A percentile compares a stretch with the other conserved stretches of the same genome.
These are phyloP conservation scores for Ochropacha duplaris DNA, from an alignment of 2,888 invertebrate species.

Conservation along the genomic window DNA sequence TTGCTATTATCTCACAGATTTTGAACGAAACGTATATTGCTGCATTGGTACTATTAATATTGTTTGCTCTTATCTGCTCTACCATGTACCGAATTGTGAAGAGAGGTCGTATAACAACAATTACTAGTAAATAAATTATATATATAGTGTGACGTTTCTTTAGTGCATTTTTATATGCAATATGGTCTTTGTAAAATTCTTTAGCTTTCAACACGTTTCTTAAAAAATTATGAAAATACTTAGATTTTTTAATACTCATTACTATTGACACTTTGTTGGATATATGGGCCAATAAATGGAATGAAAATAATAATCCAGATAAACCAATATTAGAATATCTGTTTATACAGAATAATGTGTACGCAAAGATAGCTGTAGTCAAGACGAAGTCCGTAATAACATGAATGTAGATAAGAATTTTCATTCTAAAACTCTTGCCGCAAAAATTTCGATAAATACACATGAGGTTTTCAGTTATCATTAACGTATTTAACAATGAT, in stretches of 20 bases:
- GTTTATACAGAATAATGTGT: not conserved
- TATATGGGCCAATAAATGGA: not conserved
- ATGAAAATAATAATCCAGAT: not conserved
- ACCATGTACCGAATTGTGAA: not conserved
- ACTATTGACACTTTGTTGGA: not conserved
- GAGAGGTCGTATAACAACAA: not conserved
- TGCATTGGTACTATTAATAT: not conserved
- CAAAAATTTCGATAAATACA: slow-evolving; percentile 1
- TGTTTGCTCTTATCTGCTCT: not conserved
- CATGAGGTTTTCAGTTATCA: not conserved
- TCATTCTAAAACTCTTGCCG: not conserved
- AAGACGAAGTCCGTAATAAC: not conserved
- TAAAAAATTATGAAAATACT: not conserved
- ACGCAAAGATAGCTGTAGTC: not conserved
- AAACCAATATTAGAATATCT: not conserved
- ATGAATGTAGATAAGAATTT: not conserved
- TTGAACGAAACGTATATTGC: not conserved
- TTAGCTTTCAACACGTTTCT: not conserved
- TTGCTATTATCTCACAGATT: not conserved
- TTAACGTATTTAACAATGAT: not conserved
- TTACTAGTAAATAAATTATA: not conserved
- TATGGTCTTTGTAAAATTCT: not conserved
- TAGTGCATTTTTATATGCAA: not conserved
- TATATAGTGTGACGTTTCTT: not conserved
- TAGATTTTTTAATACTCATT: not conserved